Evolutionary conservation across 2,113 vertebrate genomes (phyloP), one percentile per base, ranked within the genome.

Genomic region (Cinclus mexicanus): DNA sequence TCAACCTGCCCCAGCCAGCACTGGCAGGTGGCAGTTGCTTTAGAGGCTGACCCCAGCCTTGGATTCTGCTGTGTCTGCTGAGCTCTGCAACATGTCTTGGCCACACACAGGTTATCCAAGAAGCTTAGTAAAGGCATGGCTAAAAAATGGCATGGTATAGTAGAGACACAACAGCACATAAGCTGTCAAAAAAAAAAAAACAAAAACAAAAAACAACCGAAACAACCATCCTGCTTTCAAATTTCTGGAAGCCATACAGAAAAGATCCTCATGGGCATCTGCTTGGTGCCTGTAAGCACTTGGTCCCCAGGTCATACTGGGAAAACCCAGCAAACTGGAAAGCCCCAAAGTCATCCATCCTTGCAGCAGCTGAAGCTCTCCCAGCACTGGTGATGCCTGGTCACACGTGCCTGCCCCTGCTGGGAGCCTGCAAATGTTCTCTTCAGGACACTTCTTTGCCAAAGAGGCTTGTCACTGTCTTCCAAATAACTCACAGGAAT

Each of bases 371-470:
- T 78, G 61, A 9, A 20, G 21, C 46, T n/a, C 6, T 28, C 24
- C 29, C 53, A 26, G 80, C 0, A 0, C 76, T 60, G 64, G 23
- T 2, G 1, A 28, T 0, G 0, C 47, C 31, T 23, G 59, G 29
- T 8, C 68, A 81, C 12, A 1, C 33, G 3, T 2, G 0, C 4
- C 55, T 68, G 25, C 19, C 55, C 59, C 83, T 80, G 59, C 44
- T n/a, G 21, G 12, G 17, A 12, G 65, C 87, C 47, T 55, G 81
- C 18, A 87, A 90, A 65, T 0, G 18, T 50, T 69, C 55, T 33
- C 44, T 46, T 57, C 64, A 77, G 70, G 56, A 52, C 68, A 33
- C 52, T 44, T 63, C 85, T 56, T 14, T 24, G 33, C 67, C 79
- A 70, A 31, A 75, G 1, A 14, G 63, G 7, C 75, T 65, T 59